Percentiles rank a stretch among this genome's conserved stretches.
Conservation (phyloP, 2,888 invertebrate genomes). For the Sthenelais limicola region DNA sequence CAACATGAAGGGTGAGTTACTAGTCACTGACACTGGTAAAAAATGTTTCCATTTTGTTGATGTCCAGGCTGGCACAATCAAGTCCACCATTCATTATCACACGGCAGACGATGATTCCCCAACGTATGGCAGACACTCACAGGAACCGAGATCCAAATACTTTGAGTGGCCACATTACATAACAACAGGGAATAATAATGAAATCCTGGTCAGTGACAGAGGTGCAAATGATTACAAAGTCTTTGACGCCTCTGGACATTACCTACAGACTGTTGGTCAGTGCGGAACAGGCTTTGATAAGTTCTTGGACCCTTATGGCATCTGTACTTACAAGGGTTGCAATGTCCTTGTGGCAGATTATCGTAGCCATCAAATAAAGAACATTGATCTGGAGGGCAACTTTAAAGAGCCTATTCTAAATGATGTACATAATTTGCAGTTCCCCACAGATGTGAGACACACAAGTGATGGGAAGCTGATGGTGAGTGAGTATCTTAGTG, state of each 20-base stretch:
- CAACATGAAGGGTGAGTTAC: conserved; percentile 14
- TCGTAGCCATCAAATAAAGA: conserved; percentile 30
- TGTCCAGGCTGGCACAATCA: background rate
- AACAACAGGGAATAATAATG: conserved; percentile 10
- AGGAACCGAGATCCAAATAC: conserved; percentile 23
- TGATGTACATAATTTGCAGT: conserved; percentile 2
- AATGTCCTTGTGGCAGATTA: conserved; percentile 36
- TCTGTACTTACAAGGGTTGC: conserved; percentile 7
- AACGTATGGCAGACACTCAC: background rate
- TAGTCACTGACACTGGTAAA: conserved; percentile 6
- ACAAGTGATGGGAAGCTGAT: conserved; percentile 14
- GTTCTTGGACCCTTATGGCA: conserved; percentile 38
- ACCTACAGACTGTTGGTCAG: background rate
- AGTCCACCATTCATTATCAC: conserved; percentile 14
- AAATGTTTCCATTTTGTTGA: conserved; percentile 12
- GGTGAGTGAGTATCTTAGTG: conserved; percentile 33
- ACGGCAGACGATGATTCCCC: background rate
- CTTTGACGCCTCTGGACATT: background rate
- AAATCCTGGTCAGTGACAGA: conserved; percentile 37
- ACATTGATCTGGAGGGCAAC: background rate
- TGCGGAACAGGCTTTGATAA: background rate
- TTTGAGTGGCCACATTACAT: conserved; percentile 39
- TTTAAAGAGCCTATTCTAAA: background rate
- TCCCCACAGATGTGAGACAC: conserved; percentile 18
- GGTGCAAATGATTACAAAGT: conserved; percentile 7